Percentiles rank a stretch among this genome's conserved stretches.
These are phyloP conservation scores for Merodon equestris DNA, from an alignment of 2,888 invertebrate genomes.

Conservation along the genomic window DNA sequence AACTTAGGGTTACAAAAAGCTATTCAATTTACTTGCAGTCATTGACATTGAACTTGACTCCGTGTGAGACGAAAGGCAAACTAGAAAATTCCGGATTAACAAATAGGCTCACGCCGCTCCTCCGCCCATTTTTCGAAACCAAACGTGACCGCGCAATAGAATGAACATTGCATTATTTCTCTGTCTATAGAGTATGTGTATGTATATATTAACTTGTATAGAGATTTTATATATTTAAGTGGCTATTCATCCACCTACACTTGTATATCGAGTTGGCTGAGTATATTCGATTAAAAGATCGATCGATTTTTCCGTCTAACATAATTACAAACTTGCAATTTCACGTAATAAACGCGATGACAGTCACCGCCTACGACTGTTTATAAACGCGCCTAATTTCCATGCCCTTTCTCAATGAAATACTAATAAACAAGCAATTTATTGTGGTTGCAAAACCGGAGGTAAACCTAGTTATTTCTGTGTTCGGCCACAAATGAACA, in stretches of 20 bases:
- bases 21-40: constrained; percentile 16
- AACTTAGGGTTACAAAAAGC: no score
- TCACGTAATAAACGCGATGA: constrained; percentile 43
- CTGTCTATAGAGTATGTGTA: no score
- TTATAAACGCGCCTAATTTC: constrained; percentile 32
- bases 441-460: constrained; percentile 20
- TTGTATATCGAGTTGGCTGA: constrained; percentile 33
- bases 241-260: constrained; percentile 24
- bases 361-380: constrained; percentile 39
- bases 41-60: constrained; percentile 46
- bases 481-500: constrained; percentile 11
- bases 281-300: constrained; percentile 38
- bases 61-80: background rate
- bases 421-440: constrained; percentile 41
- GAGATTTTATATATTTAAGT: no score
- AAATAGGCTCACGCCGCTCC: constrained; percentile 9
- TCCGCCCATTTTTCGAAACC: background rate
- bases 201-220: no score
- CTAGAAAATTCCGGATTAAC: constrained; percentile 11
- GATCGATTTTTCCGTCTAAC: constrained; percentile 18
- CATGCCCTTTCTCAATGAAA: constrained; percentile 46
- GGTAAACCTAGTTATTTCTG: constrained; percentile 3
- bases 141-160: constrained; percentile 14
- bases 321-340: constrained; percentile 3
- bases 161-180: no score